A percentile compares a stretch with the other conserved stretches of the same genome.
Conservation (phyloP, 2,797 vertebrate species). For the Gallirallus australis region DNA sequence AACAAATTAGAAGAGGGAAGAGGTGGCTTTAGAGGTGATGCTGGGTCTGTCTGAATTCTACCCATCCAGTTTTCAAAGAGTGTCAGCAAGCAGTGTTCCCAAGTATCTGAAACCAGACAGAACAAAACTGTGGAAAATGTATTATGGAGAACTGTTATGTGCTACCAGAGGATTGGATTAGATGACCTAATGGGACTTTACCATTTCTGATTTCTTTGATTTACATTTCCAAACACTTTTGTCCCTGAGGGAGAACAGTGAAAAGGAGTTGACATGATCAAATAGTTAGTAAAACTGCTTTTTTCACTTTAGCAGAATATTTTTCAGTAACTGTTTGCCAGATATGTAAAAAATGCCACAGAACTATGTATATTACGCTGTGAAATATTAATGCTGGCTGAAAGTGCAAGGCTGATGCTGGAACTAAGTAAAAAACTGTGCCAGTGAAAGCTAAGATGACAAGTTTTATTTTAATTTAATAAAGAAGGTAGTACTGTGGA, state of each 20-base stretch:
- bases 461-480: constrained; percentile 80
- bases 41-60: neutral
- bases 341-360: constrained; percentile 44
- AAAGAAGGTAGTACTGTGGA: constrained; percentile 67
- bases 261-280: constrained; percentile 47
- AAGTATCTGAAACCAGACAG: neutral
- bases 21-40: neutral
- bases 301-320: constrained; percentile 48
- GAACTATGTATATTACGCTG: constrained; percentile 32
- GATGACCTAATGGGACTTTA: constrained; percentile 42
- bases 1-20: neutral
- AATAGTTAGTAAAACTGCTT: constrained; percentile 22
- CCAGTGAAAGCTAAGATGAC: constrained; percentile 66
- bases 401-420: constrained; percentile 43
- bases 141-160: neutral
- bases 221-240: constrained; percentile 57
- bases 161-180: constrained; percentile 9
- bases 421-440: constrained; percentile 59
- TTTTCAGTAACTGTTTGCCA: constrained; percentile 53
- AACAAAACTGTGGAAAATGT: neutral
- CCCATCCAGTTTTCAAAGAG: neutral
- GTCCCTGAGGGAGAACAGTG: neutral
- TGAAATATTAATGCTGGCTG: constrained; percentile 63
- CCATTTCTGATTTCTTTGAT: constrained; percentile 41
- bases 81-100: neutral